These are phyloP conservation scores for Syngnathus acus DNA, from an alignment of 2,797 vertebrate species.

Conservation along the genomic window DNA sequence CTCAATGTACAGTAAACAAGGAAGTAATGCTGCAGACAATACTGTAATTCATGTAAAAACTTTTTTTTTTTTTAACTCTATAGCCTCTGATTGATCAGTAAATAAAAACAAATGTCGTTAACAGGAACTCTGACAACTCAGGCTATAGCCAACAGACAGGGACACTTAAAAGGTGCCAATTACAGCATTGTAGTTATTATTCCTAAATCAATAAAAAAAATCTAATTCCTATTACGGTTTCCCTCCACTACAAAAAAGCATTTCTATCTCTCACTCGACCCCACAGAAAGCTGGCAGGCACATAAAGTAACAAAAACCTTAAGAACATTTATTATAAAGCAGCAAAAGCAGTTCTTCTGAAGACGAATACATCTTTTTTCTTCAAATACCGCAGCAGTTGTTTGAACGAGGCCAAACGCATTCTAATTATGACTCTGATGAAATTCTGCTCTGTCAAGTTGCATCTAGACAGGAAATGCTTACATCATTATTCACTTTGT, in stretches of 20 bases:
- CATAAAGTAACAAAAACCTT: background rate
- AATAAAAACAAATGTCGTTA: background rate
- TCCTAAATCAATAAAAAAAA: background rate
- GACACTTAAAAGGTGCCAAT: background rate
- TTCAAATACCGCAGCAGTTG: background rate
- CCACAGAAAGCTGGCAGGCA: background rate
- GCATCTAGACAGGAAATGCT: background rate
- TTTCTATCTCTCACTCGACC: background rate
- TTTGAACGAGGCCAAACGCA: background rate
- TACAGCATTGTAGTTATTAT: background rate
- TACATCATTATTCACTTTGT: conserved; percentile 1
- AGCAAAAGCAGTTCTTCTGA: background rate
- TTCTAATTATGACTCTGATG: conserved; percentile 1
- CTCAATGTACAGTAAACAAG: background rate
- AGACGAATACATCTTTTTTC: background rate
- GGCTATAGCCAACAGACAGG: background rate
- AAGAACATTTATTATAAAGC: background rate
- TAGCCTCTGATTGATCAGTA: background rate
- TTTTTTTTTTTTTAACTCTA: background rate
- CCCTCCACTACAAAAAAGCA: background rate
- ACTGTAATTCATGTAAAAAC: background rate
- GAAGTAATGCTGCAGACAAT: background rate
- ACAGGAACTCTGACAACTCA: background rate
- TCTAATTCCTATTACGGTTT: background rate
- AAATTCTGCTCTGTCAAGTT: background rate